These are phyloP conservation scores for Torymus aiolomorphi DNA, from an alignment of 2,888 invertebrate genomes.

Conservation along the genomic window DNA sequence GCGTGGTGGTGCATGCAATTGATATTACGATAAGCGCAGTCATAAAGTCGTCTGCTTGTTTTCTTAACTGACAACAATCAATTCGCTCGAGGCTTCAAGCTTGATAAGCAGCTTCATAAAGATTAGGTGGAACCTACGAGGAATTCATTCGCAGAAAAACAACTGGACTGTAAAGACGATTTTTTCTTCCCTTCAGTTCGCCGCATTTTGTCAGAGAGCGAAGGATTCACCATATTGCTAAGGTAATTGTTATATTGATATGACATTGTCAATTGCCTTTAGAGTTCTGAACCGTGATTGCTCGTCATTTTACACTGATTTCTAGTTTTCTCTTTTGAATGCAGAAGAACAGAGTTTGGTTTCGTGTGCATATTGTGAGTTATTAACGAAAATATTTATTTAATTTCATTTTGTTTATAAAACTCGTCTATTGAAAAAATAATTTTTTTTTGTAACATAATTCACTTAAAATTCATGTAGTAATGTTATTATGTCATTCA, in stretches of 20 bases:
- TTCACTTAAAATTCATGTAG: too few species aligned
- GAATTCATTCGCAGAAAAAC: not conserved
- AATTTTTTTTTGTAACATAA: too few species aligned
- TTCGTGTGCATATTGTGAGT: too few species aligned
- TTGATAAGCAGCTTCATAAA: slow-evolving; percentile 30
- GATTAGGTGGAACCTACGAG: not conserved
- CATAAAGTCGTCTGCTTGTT: slow-evolving; percentile 48
- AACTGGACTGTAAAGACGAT: not conserved
- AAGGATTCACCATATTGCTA: not conserved
- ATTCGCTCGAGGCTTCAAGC: not conserved
- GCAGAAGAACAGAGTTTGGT: too few species aligned
- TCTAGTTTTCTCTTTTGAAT: not conserved
- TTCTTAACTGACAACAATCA: slow-evolving; percentile 19
- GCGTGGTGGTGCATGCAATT: not conserved
- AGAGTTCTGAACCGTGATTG: not conserved
- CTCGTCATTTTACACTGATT: not conserved
- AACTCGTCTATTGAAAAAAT: too few species aligned
- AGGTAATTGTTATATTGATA: slow-evolving; percentile 46
- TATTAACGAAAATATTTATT: too few species aligned
- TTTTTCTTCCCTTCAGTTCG: not conserved
- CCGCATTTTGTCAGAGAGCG: not conserved
- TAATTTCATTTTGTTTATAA: too few species aligned
- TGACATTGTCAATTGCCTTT: slow-evolving; percentile 47
- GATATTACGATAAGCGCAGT: slow-evolving; percentile 21
- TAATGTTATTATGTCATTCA: too few species aligned